These are phyloP conservation scores for Chaetogeoica ovagalla DNA, from an alignment of 2,888 invertebrate species.

Conservation along the genomic window DNA sequence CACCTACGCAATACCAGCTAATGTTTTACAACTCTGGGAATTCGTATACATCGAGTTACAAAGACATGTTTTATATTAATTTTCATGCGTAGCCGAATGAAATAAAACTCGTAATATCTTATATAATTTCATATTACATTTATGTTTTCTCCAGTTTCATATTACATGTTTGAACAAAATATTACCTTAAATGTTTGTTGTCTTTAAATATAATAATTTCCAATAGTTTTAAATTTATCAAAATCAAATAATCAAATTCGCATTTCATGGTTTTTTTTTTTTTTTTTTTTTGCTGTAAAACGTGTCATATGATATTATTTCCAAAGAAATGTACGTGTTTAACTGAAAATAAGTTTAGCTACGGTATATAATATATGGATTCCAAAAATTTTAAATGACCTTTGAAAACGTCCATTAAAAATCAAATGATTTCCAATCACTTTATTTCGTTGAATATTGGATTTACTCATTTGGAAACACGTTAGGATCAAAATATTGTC, in stretches of 20 bases:
- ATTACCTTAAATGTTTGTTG: neutral
- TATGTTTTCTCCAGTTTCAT: neutral
- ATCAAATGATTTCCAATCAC: constrained; percentile 17
- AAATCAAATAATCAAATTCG: neutral
- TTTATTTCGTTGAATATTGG: neutral
- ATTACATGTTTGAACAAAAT: neutral
- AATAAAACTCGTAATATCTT: neutral
- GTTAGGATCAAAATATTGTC: constrained; percentile 3
- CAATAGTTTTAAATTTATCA: too few species aligned
- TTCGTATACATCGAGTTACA: too few species aligned
- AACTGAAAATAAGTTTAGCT: neutral
- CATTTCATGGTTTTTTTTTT: neutral
- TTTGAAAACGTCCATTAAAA: constrained; percentile 4
- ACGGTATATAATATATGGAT: neutral
- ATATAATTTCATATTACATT: neutral
- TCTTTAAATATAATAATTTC: too few species aligned
- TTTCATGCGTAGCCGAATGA: too few species aligned
- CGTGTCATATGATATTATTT: neutral
- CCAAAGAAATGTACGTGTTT: neutral
- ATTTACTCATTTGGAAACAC: constrained; percentile 7
- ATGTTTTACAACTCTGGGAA: too few species aligned
- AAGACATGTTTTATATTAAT: too few species aligned
- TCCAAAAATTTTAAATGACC: constrained; percentile 16
- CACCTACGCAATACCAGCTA: too few species aligned
- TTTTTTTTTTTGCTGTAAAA: neutral